Evolutionary conservation across 2,888 invertebrate species (phyloP).

Genomic region (Platycheirus rosarum): DNA sequence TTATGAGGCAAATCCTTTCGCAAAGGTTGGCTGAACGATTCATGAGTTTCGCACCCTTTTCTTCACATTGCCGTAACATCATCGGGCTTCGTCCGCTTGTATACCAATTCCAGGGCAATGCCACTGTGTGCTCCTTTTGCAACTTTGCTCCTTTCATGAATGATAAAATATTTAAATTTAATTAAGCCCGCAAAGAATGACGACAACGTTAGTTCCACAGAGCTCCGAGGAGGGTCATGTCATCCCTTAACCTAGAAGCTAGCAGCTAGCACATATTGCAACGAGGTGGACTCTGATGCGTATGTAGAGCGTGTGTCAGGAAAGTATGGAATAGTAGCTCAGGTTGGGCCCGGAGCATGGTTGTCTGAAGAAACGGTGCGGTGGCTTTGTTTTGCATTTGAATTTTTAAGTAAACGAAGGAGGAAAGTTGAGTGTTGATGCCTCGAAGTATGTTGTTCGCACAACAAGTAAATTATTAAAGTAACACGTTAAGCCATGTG

Average conservation of each 20-base stretch:
- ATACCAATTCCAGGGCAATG: neutral
- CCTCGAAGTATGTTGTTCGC: slow-evolving; percentile 44
- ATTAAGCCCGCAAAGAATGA: slow-evolving; percentile 79
- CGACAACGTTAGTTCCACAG: slow-evolving; percentile 44
- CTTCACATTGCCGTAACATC: slow-evolving; percentile 43
- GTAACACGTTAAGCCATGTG: slow-evolving; percentile 41
- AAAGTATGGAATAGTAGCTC: neutral
- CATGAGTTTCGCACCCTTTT: slow-evolving; percentile 74
- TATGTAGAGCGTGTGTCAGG: slow-evolving; percentile 16
- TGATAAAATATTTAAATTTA: slow-evolving; percentile 83
- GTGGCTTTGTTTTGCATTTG: slow-evolving; percentile 62
- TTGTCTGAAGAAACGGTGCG: slow-evolving; percentile 40
- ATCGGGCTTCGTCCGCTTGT: neutral
- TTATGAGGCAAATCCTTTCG: slow-evolving; percentile 66
- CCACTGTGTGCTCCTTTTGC: slow-evolving; percentile 26
- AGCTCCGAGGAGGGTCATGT: slow-evolving; percentile 13
- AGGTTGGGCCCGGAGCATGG: slow-evolving; percentile 29
- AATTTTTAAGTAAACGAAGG: slow-evolving; percentile 61
- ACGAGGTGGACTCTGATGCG: slow-evolving; percentile 50
- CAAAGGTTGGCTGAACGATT: slow-evolving; percentile 72
- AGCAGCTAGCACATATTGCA: slow-evolving; percentile 29
- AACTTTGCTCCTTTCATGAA: slow-evolving; percentile 76
- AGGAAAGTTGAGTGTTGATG: slow-evolving; percentile 39
- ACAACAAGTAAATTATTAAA: slow-evolving; percentile 63
- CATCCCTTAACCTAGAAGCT: neutral